Evolutionary conservation across 1,140 invertebrate genomes (phyloP), one percentile per base, ranked within the genome.

Genomic region (Pseudomyrmex flavicornis): DNA sequence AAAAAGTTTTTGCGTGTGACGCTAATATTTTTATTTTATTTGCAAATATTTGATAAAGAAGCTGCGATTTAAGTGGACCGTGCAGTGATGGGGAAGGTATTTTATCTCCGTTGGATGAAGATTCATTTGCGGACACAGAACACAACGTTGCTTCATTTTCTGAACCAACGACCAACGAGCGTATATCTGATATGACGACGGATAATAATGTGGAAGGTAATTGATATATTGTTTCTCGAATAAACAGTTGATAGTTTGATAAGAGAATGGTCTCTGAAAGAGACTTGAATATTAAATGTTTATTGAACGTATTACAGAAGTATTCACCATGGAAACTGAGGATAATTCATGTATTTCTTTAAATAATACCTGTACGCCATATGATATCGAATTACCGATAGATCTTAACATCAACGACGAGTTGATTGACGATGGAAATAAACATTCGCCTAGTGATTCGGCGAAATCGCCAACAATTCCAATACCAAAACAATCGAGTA

Each of bases 101-200:
- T 87, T 91, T 96, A 8, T 95, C 96, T 72, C 96, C 97, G 69
- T 94, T 96, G 52, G 96, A 97, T 84, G 96, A 96, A 86, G 95
- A 96, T 91, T 95, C 95, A 8, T 96, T 95, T 50, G 92, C 92
- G 2, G 95, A 95, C 83, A 95, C 93, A 2, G 95, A 95, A 75
- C 93, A 94, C 62, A 92, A 91, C 83, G 66, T 91, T 72, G 80
- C 88, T 59, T 79, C 86, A 17, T 90, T 93, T 61, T 86, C 90
- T 75, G 89, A 91, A 65, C 69, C 68, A 10, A 48, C 65, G 68
- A 65, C 8, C 4, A 76, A 58, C 20, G 66, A 79, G 58, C 48
- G 69, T 50, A n/a, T 1, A 9, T 85, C 63, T 62, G 82, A 68
- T 56, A 22, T 62, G 54, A 82, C 82, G 1, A 84, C 62, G 35